Percentiles rank a stretch among this genome's conserved stretches.
phyloP scores from a whole-genome alignment of 2,113 vertebrate species.

The Excalfactoria chinensis region DNA sequence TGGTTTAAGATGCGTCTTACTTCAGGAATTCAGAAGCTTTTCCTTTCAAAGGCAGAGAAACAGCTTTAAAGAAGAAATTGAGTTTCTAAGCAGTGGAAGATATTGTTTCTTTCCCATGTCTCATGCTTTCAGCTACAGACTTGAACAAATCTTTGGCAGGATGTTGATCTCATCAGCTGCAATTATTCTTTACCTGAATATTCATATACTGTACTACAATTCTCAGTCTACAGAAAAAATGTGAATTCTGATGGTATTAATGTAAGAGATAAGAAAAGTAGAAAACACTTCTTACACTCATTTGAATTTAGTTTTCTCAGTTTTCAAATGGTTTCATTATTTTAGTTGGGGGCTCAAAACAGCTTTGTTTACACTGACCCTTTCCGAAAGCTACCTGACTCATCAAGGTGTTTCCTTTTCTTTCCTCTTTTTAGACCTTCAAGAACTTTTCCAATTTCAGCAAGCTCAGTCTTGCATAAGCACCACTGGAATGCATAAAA shows the following conservation, averaged over 20 bases:
- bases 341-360: not conserved
- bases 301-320: not conserved
- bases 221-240: not conserved
- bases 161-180: not conserved
- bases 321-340: not conserved
- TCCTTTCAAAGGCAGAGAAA: conserved; percentile 51
- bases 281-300: not conserved
- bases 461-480: not conserved
- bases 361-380: not conserved
- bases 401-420: not conserved
- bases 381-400: not conserved
- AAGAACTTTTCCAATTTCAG: not conserved
- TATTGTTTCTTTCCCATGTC: not conserved
- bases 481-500: not conserved
- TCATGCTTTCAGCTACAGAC: not conserved
- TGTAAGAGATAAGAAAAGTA: not conserved
- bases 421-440: not conserved
- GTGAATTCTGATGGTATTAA: not conserved
- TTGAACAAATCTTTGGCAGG: not conserved
- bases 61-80: not conserved
- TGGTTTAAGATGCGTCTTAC: conserved; percentile 67
- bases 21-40: conserved; percentile 57
- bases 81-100: not conserved
- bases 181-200: not conserved
- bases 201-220: not conserved